Evolutionary conservation across 2,888 invertebrate species (phyloP), one percentile per base, ranked within the genome.

Genomic region (Epiblema foenella): DNA sequence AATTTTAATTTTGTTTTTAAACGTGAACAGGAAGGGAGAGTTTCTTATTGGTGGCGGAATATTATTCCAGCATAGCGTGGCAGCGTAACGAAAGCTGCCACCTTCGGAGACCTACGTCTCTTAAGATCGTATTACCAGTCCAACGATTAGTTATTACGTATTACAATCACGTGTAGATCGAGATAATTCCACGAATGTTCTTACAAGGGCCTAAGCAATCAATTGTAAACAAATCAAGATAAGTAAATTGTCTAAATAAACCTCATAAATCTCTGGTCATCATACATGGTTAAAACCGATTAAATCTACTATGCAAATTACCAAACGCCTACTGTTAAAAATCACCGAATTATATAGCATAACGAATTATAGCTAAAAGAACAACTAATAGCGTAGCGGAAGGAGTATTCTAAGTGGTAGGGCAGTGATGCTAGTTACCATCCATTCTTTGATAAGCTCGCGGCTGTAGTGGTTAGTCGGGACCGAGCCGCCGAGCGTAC

Each of bases 391-490:
- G 82, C 82, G 88, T 86, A 90, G 87, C 91, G 91, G 90, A 90
- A 90, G 90, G 88, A 85, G 81, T 81, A 12, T 54, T 89, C 87
- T 88, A 89, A 89, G 89, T 89, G 88, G 88, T 80, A 60, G 46
- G 60, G 46, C 60, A 39, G 18, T 5, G 18, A 8, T 58, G 18
- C 57, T 12, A 51, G 18, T 24, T 59, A 4, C 17, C 3, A 79
- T 82, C 56, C 57, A 62, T 51, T 69, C 65, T 69, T 69, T 88
- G 90, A 90, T 90, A 90, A 90, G 90, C 90, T 91, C 90, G 89
- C 87, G 83, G 89, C 88, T 89, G 87, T 81, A 79, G 75, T 75
- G 80, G 85, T 80, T 87, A 91, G 92, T 92, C 82, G 84, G 83
- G 87, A 88, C 88, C 84, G 92, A 83, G 87, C 86, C 83, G 83